Conservation (phyloP, 2,888 invertebrate species). For the Argyresthia goedartella region DNA sequence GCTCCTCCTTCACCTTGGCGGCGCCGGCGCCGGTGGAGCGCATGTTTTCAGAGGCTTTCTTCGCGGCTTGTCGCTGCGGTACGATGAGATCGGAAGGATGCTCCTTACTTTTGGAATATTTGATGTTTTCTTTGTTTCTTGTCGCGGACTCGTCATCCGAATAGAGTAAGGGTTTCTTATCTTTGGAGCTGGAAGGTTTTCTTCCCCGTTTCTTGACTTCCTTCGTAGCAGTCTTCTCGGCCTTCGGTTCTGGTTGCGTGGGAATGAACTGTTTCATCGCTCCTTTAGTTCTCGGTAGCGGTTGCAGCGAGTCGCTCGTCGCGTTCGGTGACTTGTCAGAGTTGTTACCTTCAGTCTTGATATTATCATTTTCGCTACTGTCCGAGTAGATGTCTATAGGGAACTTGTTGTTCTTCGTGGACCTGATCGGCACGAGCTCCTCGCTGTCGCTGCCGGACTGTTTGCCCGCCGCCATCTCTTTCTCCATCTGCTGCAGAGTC, state of each 20-base stretch:
- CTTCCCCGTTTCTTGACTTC: not conserved
- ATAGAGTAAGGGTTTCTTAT: slow-evolving; percentile 35
- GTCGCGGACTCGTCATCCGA: slow-evolving; percentile 60
- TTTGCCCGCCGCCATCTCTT: slow-evolving; percentile 75
- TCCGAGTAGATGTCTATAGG: slow-evolving; percentile 88
- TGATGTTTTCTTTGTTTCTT: slow-evolving; percentile 60
- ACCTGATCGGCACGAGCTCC: slow-evolving; percentile 77
- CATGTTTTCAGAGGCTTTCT: slow-evolving; percentile 91
- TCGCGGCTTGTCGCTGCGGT: slow-evolving; percentile 91
- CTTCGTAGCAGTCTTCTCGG: slow-evolving; percentile 34
- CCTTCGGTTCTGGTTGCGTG: slow-evolving; percentile 45
- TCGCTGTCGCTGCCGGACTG: slow-evolving; percentile 82
- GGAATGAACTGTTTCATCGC: slow-evolving; percentile 87
- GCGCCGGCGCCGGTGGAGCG: slow-evolving; percentile 73
- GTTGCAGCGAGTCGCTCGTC: no score
- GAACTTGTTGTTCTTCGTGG: slow-evolving; percentile 67
- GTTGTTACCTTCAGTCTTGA: slow-evolving; percentile 69
- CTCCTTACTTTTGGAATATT: slow-evolving; percentile 63
- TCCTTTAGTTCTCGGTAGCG: slow-evolving; percentile 86
- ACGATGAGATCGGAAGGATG: slow-evolving; percentile 87
- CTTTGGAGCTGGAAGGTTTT: slow-evolving; percentile 27
- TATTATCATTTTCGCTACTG: slow-evolving; percentile 75
- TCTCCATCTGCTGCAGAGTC: slow-evolving; percentile 79
- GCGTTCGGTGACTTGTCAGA: slow-evolving; percentile 73
- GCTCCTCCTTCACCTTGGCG: no score